phyloP scores from a whole-genome alignment of 2,113 vertebrate genomes.

The Oxygymnocypris stewartii region DNA sequence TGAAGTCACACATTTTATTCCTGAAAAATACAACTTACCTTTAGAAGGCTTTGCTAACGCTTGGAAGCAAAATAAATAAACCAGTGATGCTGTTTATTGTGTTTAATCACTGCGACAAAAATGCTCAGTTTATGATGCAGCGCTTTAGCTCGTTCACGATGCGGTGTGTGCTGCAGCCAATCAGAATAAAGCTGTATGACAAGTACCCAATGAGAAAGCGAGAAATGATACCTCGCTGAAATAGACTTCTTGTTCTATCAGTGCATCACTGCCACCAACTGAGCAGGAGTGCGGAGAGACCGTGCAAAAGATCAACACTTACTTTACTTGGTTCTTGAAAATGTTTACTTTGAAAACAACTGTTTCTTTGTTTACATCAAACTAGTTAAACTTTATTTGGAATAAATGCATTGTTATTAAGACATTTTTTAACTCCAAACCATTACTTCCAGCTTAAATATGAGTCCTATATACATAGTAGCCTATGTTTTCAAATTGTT shows the following conservation, averaged over 20 bases:
- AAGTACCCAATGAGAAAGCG: constrained; percentile 4
- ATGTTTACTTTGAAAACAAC: neutral
- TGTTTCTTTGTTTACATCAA: neutral
- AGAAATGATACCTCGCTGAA: neutral
- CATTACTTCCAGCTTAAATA: too few species aligned
- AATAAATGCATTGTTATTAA: neutral
- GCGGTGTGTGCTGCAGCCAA: neutral
- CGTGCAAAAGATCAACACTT: neutral
- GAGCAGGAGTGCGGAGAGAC: neutral
- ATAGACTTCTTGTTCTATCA: neutral
- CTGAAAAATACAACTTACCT: constrained; percentile 4
- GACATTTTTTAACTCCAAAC: too few species aligned
- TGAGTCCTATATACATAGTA: too few species aligned
- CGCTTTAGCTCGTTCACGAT: neutral
- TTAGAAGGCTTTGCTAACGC: neutral
- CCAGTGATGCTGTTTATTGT: neutral
- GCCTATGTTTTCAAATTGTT: too few species aligned
- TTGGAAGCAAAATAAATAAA: neutral
- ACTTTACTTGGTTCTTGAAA: neutral
- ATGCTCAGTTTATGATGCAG: neutral
- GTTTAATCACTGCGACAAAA: neutral
- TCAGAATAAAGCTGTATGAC: neutral
- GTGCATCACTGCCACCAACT: constrained; percentile 2
- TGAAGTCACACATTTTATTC: neutral
- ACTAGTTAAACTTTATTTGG: neutral